Evolutionary conservation across 2,888 invertebrate species (phyloP), one percentile per base, ranked within the genome.

Genomic region (Tenodera sinensis): DNA sequence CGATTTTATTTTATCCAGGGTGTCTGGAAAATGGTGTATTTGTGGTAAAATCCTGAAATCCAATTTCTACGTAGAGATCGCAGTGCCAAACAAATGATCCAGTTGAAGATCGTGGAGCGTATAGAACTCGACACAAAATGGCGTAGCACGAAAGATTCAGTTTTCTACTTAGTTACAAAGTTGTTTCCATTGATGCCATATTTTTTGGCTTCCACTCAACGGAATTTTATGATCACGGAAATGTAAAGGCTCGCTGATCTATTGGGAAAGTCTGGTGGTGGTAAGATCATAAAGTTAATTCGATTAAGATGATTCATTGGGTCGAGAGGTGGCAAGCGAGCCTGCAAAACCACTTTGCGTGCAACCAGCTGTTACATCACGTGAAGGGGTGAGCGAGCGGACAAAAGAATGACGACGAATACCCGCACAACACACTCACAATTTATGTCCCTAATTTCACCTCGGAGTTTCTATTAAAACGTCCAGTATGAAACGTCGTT

Each of bases 261-360:
- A 86, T 81, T 86, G 86, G 28, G 8, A 25, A 28, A 86, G 30
- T 81, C 28, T 81, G 81, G 12, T 84, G 25, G 20, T 30, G n/a
- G 25, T 34, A 84, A 30, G 84, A 86, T 86, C 86, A 86, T 86
- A 28, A 86, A 81, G 27, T 86, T 86, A 86, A 86, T 86, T 71
- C 30, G 81, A 86, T 86, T 86, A 28, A 27, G 81, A 81, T 81
- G 86, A 86, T 81, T 27, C 81, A 86, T 54, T 71, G 54, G 54
- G 20, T 71, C 54, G 54, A 71, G 54, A 71, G 54, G 54, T 71
- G 20, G 54, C 54, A 71, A 71, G 54, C 54, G 54, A 71, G 54
- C 54, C 54, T 71, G 54, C 54, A 71, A 71, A 71, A 71, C 54
- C 54, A 71, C 54, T 71, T 71, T 71, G 54, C 54, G 54, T 71